Evolutionary conservation across 1,140 invertebrate genomes (phyloP), one percentile per base, ranked within the genome.

Genomic region (Drosophila seguyi): DNA sequence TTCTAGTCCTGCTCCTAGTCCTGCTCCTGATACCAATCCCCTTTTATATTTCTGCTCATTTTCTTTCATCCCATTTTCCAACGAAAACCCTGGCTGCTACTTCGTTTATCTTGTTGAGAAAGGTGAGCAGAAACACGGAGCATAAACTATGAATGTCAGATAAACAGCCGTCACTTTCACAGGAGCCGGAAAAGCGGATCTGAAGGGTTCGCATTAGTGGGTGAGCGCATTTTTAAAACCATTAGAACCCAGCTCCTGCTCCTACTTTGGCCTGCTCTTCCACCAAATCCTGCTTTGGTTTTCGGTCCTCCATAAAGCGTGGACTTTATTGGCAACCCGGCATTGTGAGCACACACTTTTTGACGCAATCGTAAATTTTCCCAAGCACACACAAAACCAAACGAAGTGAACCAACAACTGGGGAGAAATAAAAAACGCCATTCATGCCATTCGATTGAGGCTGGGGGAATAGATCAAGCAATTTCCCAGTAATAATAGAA

Each of bases 141-240:
- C 79, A 87, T 79, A 76, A 88, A 83, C 83, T 86, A 86, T 86
- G 84, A 86, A 86, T 86, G 83, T 86, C 83, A 86, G 86, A 86
- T 86, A 86, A 86, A 74, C 71, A 74, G 71, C 71, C 56, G 41
- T 58, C 53, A 44, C 55, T 53, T 55, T 53, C 45, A 38, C 38
- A 53, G 45, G 29, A 42, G 36, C 29, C 20, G 36, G 22, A 42
- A 44, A 31, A 38, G 48, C 31, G 66, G 38, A 68, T 69, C 47
- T 45, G 44, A 68, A 50, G 79, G 69, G 81, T 58, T 68, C 38
- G 67, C 67, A 79, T 79, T 82, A 87, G 79, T 48, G 65, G 58
- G 48, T 55, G 65, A 60, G 69, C 58, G 72, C 67, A 79, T 77
- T 77, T 47, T 41, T 69, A 56, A 56, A 61, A 36, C 65, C 62